Evolutionary conservation across 2,888 invertebrate genomes (phyloP), one percentile per base, ranked within the genome.

Genomic region (Caenorhabditis imperialis): DNA sequence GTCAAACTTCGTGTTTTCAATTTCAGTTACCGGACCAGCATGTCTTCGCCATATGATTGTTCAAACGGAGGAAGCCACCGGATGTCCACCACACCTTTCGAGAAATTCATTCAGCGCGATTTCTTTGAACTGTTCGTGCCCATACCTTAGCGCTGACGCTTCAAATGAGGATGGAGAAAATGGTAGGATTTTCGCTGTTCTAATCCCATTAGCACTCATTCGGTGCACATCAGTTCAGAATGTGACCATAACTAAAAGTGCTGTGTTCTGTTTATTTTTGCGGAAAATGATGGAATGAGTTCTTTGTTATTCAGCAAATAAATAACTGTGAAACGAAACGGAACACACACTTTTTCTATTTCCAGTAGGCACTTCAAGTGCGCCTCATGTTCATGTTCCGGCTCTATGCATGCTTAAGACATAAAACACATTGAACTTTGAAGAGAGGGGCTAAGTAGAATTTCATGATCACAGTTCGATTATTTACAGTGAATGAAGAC

Each of bases 51-150:
- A 84, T 16, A 51, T 84, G 65, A 61, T 73, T 22, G 81, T 83
- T 16, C 83, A 84, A 61, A 78, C 79, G 53, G 84, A 82, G 62
- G 47, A 63, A 25, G 78, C 83, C 1, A 51, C 73, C 18, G 82
- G 79, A 42, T 84, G 84, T 69, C 84, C 84, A 27, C 84, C 84
- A 22, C 79, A 75, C 50, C 50, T 84, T 35, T 67, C 75, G 12
- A 58, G 77, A 27, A 82, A 84, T 65, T 76, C 78, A 30, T 84
- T 81, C 72, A 74, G 78, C 16, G 76, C 82, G 8, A 70, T 67
- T 48, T 58, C 77, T 37, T 69, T 84, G 51, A 74, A 79, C 40
- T 84, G 84, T 73, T 77, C 82, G 1, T 84, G 84, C 47, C 83
- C 84, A 6, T 78, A 75, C 30, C 67, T 71, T 25, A 65, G 57